These are phyloP conservation scores for Gila robusta DNA, from an alignment of 2,797 vertebrate genomes.

Conservation along the genomic window DNA sequence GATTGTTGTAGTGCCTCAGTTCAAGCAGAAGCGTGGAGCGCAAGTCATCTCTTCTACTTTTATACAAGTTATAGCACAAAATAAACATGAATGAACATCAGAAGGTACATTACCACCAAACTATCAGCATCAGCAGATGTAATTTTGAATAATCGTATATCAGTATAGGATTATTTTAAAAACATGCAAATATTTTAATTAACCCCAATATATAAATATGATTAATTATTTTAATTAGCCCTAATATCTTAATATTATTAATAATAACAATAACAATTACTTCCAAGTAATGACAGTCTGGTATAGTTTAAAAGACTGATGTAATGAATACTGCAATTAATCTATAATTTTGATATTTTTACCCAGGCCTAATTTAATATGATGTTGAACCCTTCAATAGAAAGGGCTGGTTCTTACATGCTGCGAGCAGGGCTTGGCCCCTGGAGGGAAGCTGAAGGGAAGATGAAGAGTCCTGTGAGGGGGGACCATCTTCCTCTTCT, in stretches of 20 bases:
- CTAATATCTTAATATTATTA: background rate
- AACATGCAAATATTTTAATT: background rate
- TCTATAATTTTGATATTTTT: background rate
- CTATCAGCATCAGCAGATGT: background rate
- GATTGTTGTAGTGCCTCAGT: no score
- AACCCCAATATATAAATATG: background rate
- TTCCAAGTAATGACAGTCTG: background rate
- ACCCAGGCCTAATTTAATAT: background rate
- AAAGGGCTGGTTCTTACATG: conserved; percentile 81
- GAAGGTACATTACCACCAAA: background rate
- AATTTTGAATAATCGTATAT: no score
- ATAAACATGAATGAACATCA: no score
- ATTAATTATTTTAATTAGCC: background rate
- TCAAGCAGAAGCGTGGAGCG: no score
- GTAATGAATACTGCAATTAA: background rate
- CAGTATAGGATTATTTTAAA: background rate
- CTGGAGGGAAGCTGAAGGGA: conserved; percentile 94
- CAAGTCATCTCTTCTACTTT: no score
- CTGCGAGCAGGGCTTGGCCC: conserved; percentile 95
- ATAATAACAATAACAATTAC: background rate
- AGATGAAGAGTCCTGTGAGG: conserved; percentile 93
- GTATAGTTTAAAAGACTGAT: background rate
- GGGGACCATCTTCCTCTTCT: conserved; percentile 93
- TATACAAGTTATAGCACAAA: no score
- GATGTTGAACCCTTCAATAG: background rate